Evolutionary conservation across 2,888 invertebrate species (phyloP), one percentile per base, ranked within the genome.

Genomic region (Teleogryllus oceanicus): DNA sequence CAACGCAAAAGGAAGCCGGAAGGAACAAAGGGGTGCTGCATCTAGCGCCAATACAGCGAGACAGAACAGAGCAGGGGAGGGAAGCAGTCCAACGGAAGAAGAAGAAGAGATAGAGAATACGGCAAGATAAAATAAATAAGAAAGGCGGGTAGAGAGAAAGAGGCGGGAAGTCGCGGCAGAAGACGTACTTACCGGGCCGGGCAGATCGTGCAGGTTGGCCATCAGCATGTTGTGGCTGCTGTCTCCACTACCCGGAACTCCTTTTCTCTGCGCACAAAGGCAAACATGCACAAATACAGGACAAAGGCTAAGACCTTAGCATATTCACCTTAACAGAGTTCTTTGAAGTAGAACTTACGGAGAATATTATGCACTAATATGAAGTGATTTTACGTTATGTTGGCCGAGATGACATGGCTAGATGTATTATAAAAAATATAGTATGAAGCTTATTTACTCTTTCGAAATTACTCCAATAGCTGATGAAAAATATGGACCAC

Each of bases 181-280:
- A 20, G 16, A n/a, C 16, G 78, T 87, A 89, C 90, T 90, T 87
- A 90, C 90, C 89, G 89, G 88, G 83, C 89, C 89, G 86, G 89
- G 89, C 86, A 90, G 87, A 84, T 90, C 90, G 87, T 90, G 90
- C 88, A 90, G 89, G 85, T 89, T 89, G 84, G 90, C 88, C 83
- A 90, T 89, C 82, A 90, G 88, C 86, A 89, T 88, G 87, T 89
- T 87, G 83, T 89, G 89, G 84, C 89, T 87, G 85, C 89, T 89
- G 82, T 87, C 88, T 82, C 51, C 77, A 77, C 24, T 50, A 74
- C n/a, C 75, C n/a, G 62, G 62, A 62, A 86, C 86, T 83, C 88
- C 89, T 87, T 88, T 88, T 85, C 89, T 89, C 89, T 90, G 84
- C 75, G 84, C 84, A 81, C 50, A 82, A 76, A 24, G 37, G 37